Evolutionary conservation across 2,113 vertebrate genomes (phyloP).

Genomic region (Ophthalmolycus amberensis): DNA sequence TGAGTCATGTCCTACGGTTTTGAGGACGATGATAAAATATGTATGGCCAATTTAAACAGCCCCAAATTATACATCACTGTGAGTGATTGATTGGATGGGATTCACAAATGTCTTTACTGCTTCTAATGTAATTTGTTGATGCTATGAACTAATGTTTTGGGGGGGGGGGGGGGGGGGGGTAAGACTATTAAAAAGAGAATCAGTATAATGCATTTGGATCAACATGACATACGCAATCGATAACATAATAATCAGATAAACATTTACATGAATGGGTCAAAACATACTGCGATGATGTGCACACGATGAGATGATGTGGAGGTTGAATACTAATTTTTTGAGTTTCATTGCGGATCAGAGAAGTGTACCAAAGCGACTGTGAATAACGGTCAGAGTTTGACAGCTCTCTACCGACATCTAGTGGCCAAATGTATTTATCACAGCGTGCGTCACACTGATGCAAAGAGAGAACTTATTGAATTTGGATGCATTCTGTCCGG

Average conservation of each 20-base stretch:
- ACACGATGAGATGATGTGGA: neutral
- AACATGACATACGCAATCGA: neutral
- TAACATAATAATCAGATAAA: neutral
- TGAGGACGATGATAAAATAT: neutral
- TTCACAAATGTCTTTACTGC: neutral
- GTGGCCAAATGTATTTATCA: constrained; percentile 51
- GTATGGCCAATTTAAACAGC: neutral
- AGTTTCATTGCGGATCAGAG: neutral
- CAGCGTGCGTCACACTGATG: neutral
- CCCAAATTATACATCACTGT: neutral
- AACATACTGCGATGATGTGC: neutral
- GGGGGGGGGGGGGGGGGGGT: too few species aligned
- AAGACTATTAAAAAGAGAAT: neutral
- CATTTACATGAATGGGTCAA: too few species aligned
- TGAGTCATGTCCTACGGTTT: neutral
- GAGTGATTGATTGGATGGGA: neutral
- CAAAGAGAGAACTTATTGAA: accelerated
- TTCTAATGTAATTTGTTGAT: neutral
- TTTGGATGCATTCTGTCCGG: neutral
- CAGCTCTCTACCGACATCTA: constrained; percentile 73
- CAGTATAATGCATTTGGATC: neutral
- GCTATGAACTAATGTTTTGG: neutral
- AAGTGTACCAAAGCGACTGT: neutral
- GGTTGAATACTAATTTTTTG: neutral
- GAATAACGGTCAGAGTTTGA: neutral